A percentile compares a stretch with the other conserved stretches of the same genome.
Evolutionary conservation across 2,113 vertebrate species (phyloP).

Genomic region (Tichodroma muraria): DNA sequence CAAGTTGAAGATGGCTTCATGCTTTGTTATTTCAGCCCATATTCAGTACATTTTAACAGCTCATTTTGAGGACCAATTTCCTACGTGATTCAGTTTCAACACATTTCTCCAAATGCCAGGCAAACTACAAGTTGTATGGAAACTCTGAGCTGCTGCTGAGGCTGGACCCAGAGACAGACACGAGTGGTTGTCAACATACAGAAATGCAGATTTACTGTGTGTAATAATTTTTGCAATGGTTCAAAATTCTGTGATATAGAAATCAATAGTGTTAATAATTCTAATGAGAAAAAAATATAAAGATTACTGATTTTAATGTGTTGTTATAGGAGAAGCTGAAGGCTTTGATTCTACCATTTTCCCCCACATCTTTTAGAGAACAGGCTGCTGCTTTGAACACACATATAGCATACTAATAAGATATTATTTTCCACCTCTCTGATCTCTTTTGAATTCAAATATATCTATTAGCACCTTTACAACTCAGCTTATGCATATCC

Average conservation of each 20-base stretch:
- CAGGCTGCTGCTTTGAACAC: constrained; percentile 6
- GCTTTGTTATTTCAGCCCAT: neutral
- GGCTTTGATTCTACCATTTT: constrained; percentile 2
- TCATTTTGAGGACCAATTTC: neutral
- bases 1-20: neutral
- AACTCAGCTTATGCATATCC: neutral
- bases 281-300: neutral
- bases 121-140: neutral
- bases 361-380: neutral
- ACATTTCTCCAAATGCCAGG: neutral
- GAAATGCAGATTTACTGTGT: neutral
- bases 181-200: neutral
- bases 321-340: neutral
- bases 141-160: neutral
- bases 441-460: constrained; percentile 41
- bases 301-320: neutral
- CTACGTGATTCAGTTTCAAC: neutral
- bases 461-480: constrained; percentile 40
- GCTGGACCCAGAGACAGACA: neutral
- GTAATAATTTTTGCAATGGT: neutral
- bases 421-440: constrained; percentile 18
- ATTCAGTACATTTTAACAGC: neutral
- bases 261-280: neutral
- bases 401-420: constrained; percentile 42
- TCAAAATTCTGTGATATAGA: neutral